Conservation (phyloP, 1,140 invertebrate genomes). For the Helicoverpa zea region DNA sequence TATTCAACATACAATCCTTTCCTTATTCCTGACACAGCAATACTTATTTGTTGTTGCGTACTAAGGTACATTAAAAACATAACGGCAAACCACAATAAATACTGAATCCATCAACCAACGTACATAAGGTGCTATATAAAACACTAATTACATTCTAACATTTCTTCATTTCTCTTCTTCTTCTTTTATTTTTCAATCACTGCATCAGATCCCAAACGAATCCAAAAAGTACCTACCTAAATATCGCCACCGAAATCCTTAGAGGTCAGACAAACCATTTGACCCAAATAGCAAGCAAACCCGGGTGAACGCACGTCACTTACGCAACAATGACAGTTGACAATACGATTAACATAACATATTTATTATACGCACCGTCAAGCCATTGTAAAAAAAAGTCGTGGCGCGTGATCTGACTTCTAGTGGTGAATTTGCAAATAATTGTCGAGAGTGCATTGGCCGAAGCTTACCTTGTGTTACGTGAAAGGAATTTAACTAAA, state of each 20-base stretch:
- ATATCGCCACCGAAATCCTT: neutral
- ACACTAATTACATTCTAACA: too few relatives aligned
- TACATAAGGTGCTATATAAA: too few relatives aligned
- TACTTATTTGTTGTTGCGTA: too few relatives aligned
- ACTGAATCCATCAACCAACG: too few relatives aligned
- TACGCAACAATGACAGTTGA: conserved; percentile 74
- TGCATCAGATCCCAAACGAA: neutral
- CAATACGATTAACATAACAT: conserved; percentile 75
- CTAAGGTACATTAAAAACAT: too few relatives aligned
- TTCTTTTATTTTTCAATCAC: too few relatives aligned
- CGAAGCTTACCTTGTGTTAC: conserved; percentile 76
- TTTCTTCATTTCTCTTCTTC: too few relatives aligned
- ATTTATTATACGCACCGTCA: conserved; percentile 58
- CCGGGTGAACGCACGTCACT: conserved; percentile 52
- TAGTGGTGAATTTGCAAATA: conserved; percentile 72
- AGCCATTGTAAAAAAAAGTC: conserved; percentile 76
- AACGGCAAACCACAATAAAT: too few relatives aligned
- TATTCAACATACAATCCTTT: too few relatives aligned
- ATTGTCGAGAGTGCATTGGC: conserved; percentile 74
- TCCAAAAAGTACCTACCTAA: neutral
- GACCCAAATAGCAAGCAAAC: conserved; percentile 53
- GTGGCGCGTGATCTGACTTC: conserved; percentile 69
- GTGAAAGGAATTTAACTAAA: conserved; percentile 69
- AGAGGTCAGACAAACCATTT: neutral
- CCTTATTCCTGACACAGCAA: too few relatives aligned